Evolutionary conservation across 1,140 invertebrate genomes (phyloP).

Genomic region (Drosophila seguyi): DNA sequence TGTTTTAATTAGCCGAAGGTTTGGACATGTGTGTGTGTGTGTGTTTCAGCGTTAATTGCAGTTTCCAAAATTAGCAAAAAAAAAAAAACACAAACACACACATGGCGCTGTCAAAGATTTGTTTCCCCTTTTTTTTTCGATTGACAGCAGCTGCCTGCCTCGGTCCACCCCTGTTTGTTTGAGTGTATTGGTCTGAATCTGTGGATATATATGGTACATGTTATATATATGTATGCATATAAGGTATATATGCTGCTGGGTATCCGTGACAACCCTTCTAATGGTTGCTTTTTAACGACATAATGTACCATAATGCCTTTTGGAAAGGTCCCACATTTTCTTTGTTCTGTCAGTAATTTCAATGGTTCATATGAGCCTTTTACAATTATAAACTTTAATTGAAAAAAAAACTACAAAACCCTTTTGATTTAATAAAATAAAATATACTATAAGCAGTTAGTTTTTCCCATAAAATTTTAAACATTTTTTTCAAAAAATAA

Average conservation of each 20-base stretch:
- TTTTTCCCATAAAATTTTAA: too few relatives aligned
- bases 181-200: conserved; percentile 15
- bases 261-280: conserved; percentile 30
- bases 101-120: conserved; percentile 33
- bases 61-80: conserved; percentile 55
- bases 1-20: conserved; percentile 65
- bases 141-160: conserved; percentile 41
- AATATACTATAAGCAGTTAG: too few relatives aligned
- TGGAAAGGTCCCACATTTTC: conserved; percentile 8
- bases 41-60: conserved; percentile 68
- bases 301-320: neutral
- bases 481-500: too few relatives aligned
- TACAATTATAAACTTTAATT: neutral
- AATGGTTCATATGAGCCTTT: conserved; percentile 3
- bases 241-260: neutral
- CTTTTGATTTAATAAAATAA: too few relatives aligned
- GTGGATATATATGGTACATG: neutral
- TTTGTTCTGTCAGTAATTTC: conserved; percentile 18
- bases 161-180: conserved; percentile 11
- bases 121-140: conserved; percentile 34
- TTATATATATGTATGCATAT: neutral
- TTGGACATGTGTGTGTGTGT: conserved; percentile 19
- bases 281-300: conserved; percentile 20
- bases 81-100: conserved; percentile 1
- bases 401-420: neutral